These are phyloP conservation scores for Gymnothorax reevesii DNA, from an alignment of 2,797 vertebrate species.

Conservation along the genomic window DNA sequence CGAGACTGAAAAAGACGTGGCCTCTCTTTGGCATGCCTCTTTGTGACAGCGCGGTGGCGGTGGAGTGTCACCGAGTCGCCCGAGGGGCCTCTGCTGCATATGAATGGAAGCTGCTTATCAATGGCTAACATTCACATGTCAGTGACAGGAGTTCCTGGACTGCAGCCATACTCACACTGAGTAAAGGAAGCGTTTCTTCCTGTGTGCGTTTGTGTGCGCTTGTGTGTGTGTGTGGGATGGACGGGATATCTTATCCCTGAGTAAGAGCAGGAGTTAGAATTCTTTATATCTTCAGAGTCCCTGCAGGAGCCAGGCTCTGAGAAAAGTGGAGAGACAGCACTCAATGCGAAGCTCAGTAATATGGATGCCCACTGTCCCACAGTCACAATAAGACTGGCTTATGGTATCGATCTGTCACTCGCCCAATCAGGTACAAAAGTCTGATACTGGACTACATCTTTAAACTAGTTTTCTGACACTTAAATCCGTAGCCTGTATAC, in stretches of 20 bases:
- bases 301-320: background rate
- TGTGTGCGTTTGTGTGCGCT: background rate
- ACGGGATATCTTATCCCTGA: background rate
- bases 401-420: too few relatives aligned
- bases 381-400: too few relatives aligned
- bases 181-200: background rate
- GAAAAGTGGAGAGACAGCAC: background rate
- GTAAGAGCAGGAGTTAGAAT: background rate
- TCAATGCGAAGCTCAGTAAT: background rate
- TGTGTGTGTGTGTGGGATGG: background rate
- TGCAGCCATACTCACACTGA: background rate
- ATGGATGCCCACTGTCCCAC: too few relatives aligned
- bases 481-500: too few relatives aligned
- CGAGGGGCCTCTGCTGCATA: background rate
- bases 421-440: too few relatives aligned
- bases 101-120: background rate
- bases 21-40: background rate
- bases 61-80: background rate
- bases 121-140: conserved; percentile 1
- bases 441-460: too few relatives aligned
- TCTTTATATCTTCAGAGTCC: background rate
- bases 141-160: background rate
- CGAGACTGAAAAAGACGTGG: conserved; percentile 60
- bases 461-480: too few relatives aligned
- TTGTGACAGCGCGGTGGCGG: background rate